phyloP scores from a whole-genome alignment of 2,113 vertebrate genomes.

The Struthio camelus region DNA sequence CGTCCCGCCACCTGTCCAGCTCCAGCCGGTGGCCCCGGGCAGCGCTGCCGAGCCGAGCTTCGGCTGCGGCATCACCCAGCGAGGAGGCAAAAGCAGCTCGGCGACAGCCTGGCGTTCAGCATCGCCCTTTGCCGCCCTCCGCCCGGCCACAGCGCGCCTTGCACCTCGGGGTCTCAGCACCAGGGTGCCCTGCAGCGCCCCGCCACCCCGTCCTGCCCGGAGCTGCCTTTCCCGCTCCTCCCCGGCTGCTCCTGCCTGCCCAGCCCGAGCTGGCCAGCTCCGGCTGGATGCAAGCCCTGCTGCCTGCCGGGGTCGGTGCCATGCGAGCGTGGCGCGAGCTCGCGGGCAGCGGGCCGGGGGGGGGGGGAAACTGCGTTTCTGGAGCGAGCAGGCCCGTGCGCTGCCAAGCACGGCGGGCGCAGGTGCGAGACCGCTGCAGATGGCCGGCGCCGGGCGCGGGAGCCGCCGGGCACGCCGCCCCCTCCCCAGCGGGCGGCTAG shows the following conservation, averaged over 20 bases:
- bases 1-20: too few relatives aligned
- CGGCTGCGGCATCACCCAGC: not conserved
- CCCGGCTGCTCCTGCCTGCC: not conserved
- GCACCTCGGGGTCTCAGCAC: too few relatives aligned
- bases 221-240: not conserved
- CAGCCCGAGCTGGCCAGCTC: not conserved
- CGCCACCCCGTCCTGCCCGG: rapidly evolving
- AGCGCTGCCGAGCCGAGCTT: not conserved
- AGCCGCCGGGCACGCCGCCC: not conserved
- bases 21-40: not conserved
- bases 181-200: too few relatives aligned
- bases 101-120: too few relatives aligned
- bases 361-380: not conserved
- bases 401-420: not conserved
- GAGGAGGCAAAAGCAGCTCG: not conserved
- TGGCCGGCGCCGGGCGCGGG: not conserved
- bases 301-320: not conserved
- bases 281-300: not conserved
- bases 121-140: not conserved
- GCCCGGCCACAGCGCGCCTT: not conserved
- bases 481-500: not conserved
- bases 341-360: rapidly evolving
- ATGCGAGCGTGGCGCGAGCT: not conserved
- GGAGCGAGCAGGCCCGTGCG: not conserved
- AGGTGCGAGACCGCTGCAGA: constrained; percentile 2